Conservation (phyloP, 1,140 invertebrate genomes). For the Calliopsis andreniformis region DNA sequence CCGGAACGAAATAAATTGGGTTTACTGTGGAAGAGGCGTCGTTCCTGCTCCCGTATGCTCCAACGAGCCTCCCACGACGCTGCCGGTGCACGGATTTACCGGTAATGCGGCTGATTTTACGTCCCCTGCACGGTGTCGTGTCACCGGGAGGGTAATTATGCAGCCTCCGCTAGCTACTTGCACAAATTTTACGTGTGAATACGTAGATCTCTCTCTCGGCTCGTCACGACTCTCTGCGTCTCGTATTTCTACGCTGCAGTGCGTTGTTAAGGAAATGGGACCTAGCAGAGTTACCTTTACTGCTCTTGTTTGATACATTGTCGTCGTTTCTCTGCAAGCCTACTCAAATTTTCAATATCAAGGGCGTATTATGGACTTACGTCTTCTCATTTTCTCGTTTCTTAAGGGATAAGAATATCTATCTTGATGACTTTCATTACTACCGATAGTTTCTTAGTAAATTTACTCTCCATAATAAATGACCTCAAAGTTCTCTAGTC, state of each 20-base stretch:
- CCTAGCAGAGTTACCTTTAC: too few species aligned
- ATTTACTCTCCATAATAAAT: too few species aligned
- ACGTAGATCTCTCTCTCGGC: neutral
- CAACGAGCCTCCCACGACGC: constrained; percentile 41
- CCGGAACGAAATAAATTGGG: constrained; percentile 80
- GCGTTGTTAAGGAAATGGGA: too few species aligned
- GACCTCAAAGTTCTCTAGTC: neutral
- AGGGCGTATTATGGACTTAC: too few species aligned
- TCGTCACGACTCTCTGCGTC: neutral
- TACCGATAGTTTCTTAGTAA: too few species aligned
- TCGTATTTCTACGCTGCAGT: neutral
- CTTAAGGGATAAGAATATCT: too few species aligned
- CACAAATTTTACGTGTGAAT: constrained; percentile 36
- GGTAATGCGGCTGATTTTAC: constrained; percentile 56
- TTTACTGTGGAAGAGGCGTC: constrained; percentile 62
- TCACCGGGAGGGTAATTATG: constrained; percentile 55
- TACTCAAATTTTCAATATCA: too few species aligned
- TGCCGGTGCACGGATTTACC: constrained; percentile 51
- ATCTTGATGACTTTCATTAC: too few species aligned
- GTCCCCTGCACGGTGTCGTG: constrained; percentile 15
- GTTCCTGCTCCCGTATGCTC: constrained; percentile 45
- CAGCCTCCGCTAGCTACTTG: constrained; percentile 37
- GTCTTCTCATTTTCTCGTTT: too few species aligned
- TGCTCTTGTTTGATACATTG: too few species aligned
- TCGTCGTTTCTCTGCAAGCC: too few species aligned